Evolutionary conservation across 1,140 invertebrate species (phyloP), one percentile per base, ranked within the genome.

Genomic region (Leptonema lineaticorne): DNA sequence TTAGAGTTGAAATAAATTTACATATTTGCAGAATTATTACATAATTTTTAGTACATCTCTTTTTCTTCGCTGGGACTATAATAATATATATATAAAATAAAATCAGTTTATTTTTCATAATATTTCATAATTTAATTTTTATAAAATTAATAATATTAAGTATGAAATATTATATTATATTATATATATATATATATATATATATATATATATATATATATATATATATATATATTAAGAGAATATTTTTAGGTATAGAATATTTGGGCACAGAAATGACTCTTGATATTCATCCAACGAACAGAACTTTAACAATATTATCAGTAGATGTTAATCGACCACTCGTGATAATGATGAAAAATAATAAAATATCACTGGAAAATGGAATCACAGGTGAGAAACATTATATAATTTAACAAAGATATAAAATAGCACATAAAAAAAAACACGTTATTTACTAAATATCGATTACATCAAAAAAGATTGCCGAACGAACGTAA

Each of bases 211-310:
- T n/a, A n/a, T n/a, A n/a, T n/a, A n/a, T n/a, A n/a, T n/a, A n/a
- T n/a, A n/a, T n/a, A n/a, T n/a, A n/a, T n/a, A n/a, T n/a, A n/a
- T n/a, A n/a, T n/a, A n/a, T n/a, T n/a, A n/a, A n/a, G n/a, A n/a
- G 46, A 20, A 20, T 68, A 26, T 33, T 76, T 76, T n/a, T 68
- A 82, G 81, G 79, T 45, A 76, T 81, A 62, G 81, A 81, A 66
- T 82, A 79, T 65, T 70, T 81, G 14, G 81, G 81, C 0, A 73
- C 79, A 2, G 77, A 76, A 28, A 68, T 82, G 33, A 78, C 74
- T 0, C 53, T 82, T n/a, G 76, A 80, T 20, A 77, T 82, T 4
- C 66, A 75, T 8, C 63, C 66, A 5, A 68, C 56, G 2, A 75
- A 73, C 9, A 75, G 76, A 0, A 77, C 75, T 1, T 64, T 82